A percentile compares a stretch with the other conserved stretches of the same genome.
phyloP scores from a whole-genome alignment of 2,888 invertebrate species.

The Dermolepida albohirtum region DNA sequence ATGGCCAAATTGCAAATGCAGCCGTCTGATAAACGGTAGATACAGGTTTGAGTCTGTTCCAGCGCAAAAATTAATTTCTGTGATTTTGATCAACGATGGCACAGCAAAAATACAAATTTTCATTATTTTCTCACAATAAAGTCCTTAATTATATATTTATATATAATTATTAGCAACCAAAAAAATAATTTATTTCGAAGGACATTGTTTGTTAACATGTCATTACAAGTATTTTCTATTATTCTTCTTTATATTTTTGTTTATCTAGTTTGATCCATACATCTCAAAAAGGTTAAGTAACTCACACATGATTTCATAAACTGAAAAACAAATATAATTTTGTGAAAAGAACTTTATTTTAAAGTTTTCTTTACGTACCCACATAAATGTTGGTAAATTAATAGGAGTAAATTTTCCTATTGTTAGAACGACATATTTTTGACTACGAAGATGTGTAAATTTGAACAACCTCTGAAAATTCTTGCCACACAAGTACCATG shows the following conservation, averaged over 20 bases:
- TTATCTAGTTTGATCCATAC: slow-evolving; percentile 21
- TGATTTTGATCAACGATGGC: too few relatives aligned
- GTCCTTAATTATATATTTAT: too few relatives aligned
- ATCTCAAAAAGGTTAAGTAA: slow-evolving; percentile 46
- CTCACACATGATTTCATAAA: slow-evolving; percentile 48
- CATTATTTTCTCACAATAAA: too few relatives aligned
- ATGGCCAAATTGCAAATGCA: too few relatives aligned
- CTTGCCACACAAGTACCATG: slow-evolving; percentile 45
- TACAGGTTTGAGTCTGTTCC: too few relatives aligned
- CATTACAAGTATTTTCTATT: too few relatives aligned
- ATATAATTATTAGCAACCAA: too few relatives aligned
- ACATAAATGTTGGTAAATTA: slow-evolving; percentile 46
- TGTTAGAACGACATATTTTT: slow-evolving; percentile 42
- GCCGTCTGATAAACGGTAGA: too few relatives aligned
- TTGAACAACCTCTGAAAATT: slow-evolving; percentile 41
- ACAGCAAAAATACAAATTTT: too few relatives aligned
- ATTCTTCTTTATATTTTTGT: too few relatives aligned
- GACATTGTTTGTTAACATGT: neutral
- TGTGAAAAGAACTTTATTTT: too few relatives aligned
- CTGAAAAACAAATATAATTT: slow-evolving; percentile 28
- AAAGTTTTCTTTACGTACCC: slow-evolving; percentile 37
- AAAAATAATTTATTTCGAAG: neutral
- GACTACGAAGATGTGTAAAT: slow-evolving; percentile 45
- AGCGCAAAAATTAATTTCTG: too few relatives aligned
- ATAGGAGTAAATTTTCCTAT: slow-evolving; percentile 48